Evolutionary conservation across 2,888 invertebrate genomes (phyloP).

Genomic region (Heliconius cydno): DNA sequence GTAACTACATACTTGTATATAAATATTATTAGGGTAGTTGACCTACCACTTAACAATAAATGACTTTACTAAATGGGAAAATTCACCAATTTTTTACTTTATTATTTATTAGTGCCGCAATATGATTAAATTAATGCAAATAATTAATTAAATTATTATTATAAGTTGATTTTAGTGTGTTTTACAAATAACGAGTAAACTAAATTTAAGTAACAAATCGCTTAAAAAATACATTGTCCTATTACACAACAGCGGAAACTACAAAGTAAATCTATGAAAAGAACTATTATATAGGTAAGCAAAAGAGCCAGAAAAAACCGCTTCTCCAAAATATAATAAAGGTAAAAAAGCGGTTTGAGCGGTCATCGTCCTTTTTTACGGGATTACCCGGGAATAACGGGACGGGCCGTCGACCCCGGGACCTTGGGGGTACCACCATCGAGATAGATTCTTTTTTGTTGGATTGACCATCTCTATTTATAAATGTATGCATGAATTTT

Average conservation of each 20-base stretch:
- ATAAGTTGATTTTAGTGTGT: too few species aligned
- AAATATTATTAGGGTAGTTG: too few species aligned
- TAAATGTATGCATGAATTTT: neutral
- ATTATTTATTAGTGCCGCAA: too few species aligned
- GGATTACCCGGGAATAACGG: constrained; percentile 60
- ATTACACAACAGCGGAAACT: constrained; percentile 8
- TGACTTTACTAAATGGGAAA: too few species aligned
- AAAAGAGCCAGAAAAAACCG: constrained; percentile 20
- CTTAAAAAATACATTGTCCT: neutral
- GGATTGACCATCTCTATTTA: constrained; percentile 7
- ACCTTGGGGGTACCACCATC: constrained; percentile 52
- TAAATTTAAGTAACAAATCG: too few species aligned
- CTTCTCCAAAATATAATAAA: constrained; percentile 24
- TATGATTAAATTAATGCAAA: too few species aligned
- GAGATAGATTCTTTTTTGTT: constrained; percentile 7
- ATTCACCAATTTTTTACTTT: too few species aligned
- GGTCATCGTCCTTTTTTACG: constrained; percentile 55
- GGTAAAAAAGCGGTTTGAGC: constrained; percentile 38
- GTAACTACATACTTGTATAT: neutral
- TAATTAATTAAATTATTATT: too few species aligned
- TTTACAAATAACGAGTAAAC: too few species aligned
- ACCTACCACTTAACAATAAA: too few species aligned
- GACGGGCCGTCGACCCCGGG: constrained; percentile 55
- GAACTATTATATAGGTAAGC: neutral
- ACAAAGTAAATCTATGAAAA: constrained; percentile 22